These are phyloP conservation scores for Octodon degus DNA, from an alignment of 2,113 vertebrate species.

Conservation along the genomic window DNA sequence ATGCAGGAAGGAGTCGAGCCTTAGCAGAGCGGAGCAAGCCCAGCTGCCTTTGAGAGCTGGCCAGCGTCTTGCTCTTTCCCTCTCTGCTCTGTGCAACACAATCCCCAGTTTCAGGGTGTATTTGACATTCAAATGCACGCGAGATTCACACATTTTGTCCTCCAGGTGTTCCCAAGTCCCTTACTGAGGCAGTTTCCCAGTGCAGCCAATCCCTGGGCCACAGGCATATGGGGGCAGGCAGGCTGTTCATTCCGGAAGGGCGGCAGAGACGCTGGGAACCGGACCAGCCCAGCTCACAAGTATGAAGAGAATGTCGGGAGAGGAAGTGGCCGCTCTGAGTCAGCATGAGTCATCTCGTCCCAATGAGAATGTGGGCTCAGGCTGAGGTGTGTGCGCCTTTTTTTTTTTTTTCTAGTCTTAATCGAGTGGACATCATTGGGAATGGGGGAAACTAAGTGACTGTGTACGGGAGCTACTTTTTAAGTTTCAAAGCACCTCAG, in stretches of 20 bases:
- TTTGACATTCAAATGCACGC: not conserved
- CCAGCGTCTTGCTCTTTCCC: not conserved
- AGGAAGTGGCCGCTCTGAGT: slow-evolving; percentile 88
- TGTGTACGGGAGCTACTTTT: slow-evolving; percentile 46
- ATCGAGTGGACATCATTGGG: slow-evolving; percentile 80
- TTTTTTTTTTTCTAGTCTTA: slow-evolving; percentile 68
- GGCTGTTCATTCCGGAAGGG: slow-evolving; percentile 82
- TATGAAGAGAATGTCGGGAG: slow-evolving; percentile 87
- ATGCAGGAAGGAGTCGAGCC: not conserved
- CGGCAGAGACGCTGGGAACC: slow-evolving; percentile 87
- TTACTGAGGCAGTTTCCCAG: slow-evolving; percentile 48
- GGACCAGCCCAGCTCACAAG: slow-evolving; percentile 86
- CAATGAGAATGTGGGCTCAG: slow-evolving; percentile 77
- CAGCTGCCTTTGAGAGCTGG: not conserved
- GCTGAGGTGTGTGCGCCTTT: slow-evolving; percentile 71
- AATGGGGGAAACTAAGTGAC: slow-evolving; percentile 75
- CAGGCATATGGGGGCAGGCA: slow-evolving; percentile 35
- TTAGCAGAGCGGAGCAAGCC: not conserved
- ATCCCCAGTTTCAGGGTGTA: not conserved
- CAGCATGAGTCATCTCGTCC: slow-evolving; percentile 85
- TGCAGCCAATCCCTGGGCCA: not conserved
- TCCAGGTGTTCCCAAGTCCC: not conserved
- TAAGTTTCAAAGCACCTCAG: slow-evolving; percentile 52
- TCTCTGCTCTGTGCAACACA: not conserved
- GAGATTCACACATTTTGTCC: rapidly evolving